Conservation (phyloP, 2,113 vertebrate genomes). For the Ellobius talpinus region DNA sequence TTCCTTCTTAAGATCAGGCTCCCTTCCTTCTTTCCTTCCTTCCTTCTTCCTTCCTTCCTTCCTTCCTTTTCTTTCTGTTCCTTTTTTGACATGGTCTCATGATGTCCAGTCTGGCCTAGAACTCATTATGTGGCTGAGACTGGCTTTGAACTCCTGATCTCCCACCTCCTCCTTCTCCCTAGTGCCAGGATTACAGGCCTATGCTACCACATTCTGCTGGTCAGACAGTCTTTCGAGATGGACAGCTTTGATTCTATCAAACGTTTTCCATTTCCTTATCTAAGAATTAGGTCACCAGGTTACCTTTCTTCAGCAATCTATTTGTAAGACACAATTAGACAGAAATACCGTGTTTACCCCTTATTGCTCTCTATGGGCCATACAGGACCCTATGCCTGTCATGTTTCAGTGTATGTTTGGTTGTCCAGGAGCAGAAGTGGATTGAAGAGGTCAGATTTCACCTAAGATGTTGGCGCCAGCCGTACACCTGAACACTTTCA, state of each 20-base stretch:
- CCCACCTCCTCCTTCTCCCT: neutral
- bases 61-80: neutral
- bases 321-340: slow-evolving; percentile 1
- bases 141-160: neutral
- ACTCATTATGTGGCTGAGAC: neutral
- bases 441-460: neutral
- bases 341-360: neutral
- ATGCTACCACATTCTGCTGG: neutral
- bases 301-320: neutral
- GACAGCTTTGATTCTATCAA: neutral
- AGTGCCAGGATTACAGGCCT: neutral
- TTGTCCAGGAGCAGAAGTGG: neutral
- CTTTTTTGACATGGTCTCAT: neutral
- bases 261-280: neutral
- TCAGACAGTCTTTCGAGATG: neutral
- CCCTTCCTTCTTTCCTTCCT: neutral
- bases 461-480: neutral
- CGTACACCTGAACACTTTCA: neutral
- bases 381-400: neutral
- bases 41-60: neutral
- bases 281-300: neutral
- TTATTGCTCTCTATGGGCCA: neutral
- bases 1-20: neutral
- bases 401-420: neutral
- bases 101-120: neutral